phyloP scores from a whole-genome alignment of 2,113 vertebrate genomes.

The Grammomys surdaster region DNA sequence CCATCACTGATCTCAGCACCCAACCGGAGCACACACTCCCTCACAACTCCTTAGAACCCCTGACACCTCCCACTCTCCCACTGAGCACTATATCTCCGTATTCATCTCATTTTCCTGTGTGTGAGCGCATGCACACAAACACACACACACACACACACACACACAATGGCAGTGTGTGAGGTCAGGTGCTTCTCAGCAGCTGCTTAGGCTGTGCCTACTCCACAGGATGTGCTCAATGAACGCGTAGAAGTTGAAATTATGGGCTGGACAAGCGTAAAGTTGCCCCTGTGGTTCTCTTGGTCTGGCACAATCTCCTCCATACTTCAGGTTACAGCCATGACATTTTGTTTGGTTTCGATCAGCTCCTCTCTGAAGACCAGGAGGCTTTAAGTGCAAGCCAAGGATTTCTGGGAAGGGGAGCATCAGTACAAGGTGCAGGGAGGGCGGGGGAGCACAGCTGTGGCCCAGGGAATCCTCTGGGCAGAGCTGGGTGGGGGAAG shows the following conservation, averaged over 20 bases:
- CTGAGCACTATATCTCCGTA: background rate
- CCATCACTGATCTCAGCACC: background rate
- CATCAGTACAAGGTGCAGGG: background rate
- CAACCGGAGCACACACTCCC: rapidly evolving
- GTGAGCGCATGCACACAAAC: too few species aligned
- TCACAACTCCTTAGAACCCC: background rate
- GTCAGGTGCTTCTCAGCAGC: background rate
- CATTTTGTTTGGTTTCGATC: background rate
- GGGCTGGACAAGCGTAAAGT: background rate
- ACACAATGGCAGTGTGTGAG: background rate
- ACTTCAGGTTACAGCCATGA: background rate
- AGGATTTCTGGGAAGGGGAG: background rate
- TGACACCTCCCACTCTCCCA: background rate
- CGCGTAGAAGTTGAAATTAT: rapidly evolving
- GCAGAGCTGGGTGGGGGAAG: background rate
- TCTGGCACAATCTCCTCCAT: rapidly evolving
- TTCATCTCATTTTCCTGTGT: background rate
- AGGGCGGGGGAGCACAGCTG: background rate
- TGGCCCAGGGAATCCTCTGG: background rate
- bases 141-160: background rate
- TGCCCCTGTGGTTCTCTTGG: too few species aligned
- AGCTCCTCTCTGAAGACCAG: background rate
- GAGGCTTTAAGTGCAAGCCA: background rate
- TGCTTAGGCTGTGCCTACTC: background rate
- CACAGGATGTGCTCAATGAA: rapidly evolving